Evolutionary conservation across 1,140 invertebrate species (phyloP), one percentile per base, ranked within the genome.

Genomic region (Drosophila prosaltans): DNA sequence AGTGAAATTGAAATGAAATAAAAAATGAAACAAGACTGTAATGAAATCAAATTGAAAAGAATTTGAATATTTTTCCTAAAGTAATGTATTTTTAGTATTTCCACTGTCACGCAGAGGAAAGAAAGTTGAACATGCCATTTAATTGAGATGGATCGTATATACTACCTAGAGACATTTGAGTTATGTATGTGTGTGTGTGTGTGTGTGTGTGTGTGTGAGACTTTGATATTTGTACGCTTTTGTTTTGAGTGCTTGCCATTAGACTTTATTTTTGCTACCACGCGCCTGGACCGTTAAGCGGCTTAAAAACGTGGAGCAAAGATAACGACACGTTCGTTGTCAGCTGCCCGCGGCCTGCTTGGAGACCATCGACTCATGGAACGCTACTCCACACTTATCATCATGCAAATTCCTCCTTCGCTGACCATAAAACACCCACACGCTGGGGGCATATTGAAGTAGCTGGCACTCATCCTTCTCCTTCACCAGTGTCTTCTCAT

Each of bases 371-470:
- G 36, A 59, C 39, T 66, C 45, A 9, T 51, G 45, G 45, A 8
- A 24, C 21, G 24, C 21, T 26, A 7, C 40, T 48, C 64, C 57
- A 55, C 57, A 55, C 57, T 66, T 57, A 74, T 74, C 72, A 67
- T 67, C 55, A 36, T 61, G 39, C 21, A 24, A 30, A 67, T 41
- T 67, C 45, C 43, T 45, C 41, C 30, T 43, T 40, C 51, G 72
- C 60, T 73, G 69, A 74, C 69, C 72, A 54, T 73, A 73, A 73
- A 73, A 74, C 60, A 51, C 54, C 73, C 73, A 51, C 72, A 74
- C 54, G 51, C 58, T 45, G 26, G 62, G 30, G 63, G 32, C 63
- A 59, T 51, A 30, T 65, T 30, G 58, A 68, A 75, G 72, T 45
- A 66, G 41, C 73, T 11, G 26, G 40, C 54, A 55, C 55, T n/a